Evolutionary conservation across 2,113 vertebrate species (phyloP), one percentile per base, ranked within the genome.

Genomic region (Cacatua alba): DNA sequence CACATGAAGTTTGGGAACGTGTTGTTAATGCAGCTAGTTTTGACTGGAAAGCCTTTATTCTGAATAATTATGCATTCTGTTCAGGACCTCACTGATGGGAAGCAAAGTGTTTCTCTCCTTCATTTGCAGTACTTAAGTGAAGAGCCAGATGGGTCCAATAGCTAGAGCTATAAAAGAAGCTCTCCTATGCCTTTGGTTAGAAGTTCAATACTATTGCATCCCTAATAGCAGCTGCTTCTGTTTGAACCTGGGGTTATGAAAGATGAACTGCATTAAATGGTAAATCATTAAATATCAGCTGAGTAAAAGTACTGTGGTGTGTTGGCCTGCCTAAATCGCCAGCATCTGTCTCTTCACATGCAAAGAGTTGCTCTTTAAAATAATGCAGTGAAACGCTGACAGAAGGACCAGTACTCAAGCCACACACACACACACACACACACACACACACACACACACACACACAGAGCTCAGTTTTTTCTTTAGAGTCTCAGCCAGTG

Each of bases 271-370:
- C 80, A 92, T 96, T 97, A 97, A 98, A 96, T 97, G 78, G 92
- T 95, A 97, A 97, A 98, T 97, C 97, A 97, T 97, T 97, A 96
- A 94, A 91, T 97, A 97, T 96, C 89, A 95, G 78, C 97, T 94
- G 92, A 97, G 88, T 93, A 92, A 97, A 96, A 98, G 91, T 91
- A 69, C 48, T 63, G 53, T 70, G 29, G 62, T 95, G 71, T 46
- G 24, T 76, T 97, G 77, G 71, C 72, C 93, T 97, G 48, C 83
- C 94, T 95, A 94, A 96, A 96, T 96, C 84, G 71, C 70, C 43
- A 68, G 86, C 39, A 70, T 95, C 95, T 96, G 93, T 94, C 93
- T 97, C 86, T 89, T 88, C 53, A 51, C 37, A 63, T 76, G 92
- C 77, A 74, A 92, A 94, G 91, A 91, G 48, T 41, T 97, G 78